These are phyloP conservation scores for Mionectes macconnelli DNA, from an alignment of 2,113 vertebrate species.

Conservation along the genomic window DNA sequence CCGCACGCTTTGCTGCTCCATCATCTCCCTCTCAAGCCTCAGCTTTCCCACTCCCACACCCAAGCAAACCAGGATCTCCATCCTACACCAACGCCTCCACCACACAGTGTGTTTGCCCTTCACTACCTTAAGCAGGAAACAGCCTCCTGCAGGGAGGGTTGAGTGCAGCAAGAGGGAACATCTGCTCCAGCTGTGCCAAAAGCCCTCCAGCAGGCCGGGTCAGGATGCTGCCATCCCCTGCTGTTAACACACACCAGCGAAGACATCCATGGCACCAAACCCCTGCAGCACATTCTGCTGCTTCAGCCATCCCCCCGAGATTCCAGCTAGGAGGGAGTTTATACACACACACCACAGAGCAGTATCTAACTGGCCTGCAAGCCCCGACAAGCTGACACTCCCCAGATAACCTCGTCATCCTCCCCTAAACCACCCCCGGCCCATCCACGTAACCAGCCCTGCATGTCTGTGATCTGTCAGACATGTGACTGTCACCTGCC, in stretches of 20 bases:
- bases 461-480: background rate
- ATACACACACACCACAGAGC: background rate
- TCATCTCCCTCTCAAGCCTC: background rate
- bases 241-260: background rate
- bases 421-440: background rate
- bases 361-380: constrained; percentile 12
- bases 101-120: accelerated
- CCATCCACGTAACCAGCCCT: background rate
- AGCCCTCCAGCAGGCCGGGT: accelerated
- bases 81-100: background rate
- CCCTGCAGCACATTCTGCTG: background rate
- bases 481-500: constrained; percentile 46
- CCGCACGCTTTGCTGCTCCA: background rate
- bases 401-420: constrained; percentile 31
- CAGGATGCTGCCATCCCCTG: background rate
- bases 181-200: background rate
- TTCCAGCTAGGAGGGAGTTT: background rate
- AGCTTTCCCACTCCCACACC: background rate
- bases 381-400: constrained; percentile 46
- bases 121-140: background rate
- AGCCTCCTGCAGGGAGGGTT: background rate
- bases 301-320: background rate
- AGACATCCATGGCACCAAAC: accelerated
- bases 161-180: background rate
- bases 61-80: background rate